phyloP scores from a whole-genome alignment of 2,888 invertebrate species.

The Lasioglossum oenotherae region DNA sequence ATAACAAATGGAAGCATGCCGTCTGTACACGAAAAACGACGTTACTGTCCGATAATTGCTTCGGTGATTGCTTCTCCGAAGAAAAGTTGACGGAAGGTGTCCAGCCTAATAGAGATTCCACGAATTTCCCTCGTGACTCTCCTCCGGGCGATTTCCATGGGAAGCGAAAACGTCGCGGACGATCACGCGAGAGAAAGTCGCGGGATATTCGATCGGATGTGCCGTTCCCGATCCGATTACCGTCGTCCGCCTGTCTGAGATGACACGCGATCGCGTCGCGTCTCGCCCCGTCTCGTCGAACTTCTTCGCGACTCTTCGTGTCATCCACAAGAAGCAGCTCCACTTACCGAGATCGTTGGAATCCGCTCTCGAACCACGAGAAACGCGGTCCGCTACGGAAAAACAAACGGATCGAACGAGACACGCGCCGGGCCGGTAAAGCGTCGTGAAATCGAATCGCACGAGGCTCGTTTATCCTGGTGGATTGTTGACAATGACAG shows the following conservation, averaged over 20 bases:
- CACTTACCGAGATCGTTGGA: background rate
- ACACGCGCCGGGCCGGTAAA: background rate
- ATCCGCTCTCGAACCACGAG: background rate
- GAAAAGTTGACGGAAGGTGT: background rate
- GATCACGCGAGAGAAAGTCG: conserved; percentile 40
- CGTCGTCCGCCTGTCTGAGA: conserved; percentile 1
- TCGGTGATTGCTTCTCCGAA: too few relatives aligned
- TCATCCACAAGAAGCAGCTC: background rate
- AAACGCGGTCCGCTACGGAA: background rate
- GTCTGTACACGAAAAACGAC: too few relatives aligned
- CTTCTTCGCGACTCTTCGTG: background rate
- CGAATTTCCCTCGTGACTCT: background rate
- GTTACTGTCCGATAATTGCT: too few relatives aligned
- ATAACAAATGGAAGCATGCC: too few relatives aligned
- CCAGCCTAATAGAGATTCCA: background rate
- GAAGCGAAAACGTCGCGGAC: background rate
- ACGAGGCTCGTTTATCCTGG: background rate
- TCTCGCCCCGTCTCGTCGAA: background rate
- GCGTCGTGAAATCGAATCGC: background rate
- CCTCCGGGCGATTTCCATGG: background rate
- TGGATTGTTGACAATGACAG: background rate
- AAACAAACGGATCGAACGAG: background rate
- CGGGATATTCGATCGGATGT: conserved; percentile 11
- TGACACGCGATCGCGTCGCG: conserved; percentile 1
- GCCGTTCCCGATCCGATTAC: conserved; percentile 39